These are phyloP conservation scores for Phyllostomus discolor DNA, from an alignment of 2,113 vertebrate genomes.

Conservation along the genomic window DNA sequence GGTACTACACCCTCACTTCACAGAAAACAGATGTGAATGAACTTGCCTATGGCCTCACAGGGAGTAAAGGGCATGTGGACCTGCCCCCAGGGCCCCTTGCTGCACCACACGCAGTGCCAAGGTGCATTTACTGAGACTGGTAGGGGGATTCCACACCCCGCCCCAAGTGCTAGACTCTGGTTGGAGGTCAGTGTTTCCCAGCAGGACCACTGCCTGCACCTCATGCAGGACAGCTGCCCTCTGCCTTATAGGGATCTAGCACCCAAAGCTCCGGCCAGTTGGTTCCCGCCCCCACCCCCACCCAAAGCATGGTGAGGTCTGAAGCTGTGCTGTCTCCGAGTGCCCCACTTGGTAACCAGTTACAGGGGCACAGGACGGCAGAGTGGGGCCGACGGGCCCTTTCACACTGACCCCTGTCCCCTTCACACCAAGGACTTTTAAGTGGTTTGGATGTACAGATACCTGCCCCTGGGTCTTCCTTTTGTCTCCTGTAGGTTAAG, in stretches of 20 bases:
- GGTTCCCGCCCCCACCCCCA: not conserved
- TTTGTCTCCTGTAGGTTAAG: not conserved
- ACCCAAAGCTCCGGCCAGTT: not conserved
- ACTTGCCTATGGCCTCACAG: not conserved
- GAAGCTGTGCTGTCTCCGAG: not conserved
- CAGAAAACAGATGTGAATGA: not conserved
- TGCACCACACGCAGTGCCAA: not conserved
- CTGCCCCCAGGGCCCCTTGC: not conserved
- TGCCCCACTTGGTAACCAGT: not conserved
- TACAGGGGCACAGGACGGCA: not conserved
- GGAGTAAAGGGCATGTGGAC: not conserved
- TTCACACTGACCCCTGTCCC: not conserved
- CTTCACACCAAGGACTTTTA: not conserved
- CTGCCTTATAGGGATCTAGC: not conserved
- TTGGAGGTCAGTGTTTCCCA: not conserved
- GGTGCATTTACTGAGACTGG: not conserved
- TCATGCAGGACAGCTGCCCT: not conserved
- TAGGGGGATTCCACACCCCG: not conserved
- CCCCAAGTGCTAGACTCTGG: fast-evolving
- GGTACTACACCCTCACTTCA: not conserved
- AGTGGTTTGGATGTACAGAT: not conserved
- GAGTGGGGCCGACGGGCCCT: not conserved
- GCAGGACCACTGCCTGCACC: not conserved
- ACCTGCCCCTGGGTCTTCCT: not conserved
- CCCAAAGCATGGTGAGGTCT: not conserved